Conservation (phyloP, 2,797 vertebrate species). For the Karalla daura region DNA sequence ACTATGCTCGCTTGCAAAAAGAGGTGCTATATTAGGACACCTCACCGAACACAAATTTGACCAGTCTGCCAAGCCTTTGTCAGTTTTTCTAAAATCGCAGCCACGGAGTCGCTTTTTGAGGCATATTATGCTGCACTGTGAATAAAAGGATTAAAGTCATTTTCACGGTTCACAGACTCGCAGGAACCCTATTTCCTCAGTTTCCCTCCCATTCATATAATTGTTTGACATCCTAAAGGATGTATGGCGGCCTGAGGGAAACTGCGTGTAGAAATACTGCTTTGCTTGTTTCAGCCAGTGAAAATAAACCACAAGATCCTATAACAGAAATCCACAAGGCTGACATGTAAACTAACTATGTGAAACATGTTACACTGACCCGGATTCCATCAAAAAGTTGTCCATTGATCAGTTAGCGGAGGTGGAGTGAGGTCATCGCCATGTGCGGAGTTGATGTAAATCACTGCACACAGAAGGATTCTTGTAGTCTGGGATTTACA, state of each 20-base stretch:
- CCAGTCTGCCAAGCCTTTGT: conserved; percentile 1
- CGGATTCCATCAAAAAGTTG: neutral
- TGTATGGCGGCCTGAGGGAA: neutral
- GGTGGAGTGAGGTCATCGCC: too few relatives aligned
- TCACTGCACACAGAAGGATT: too few relatives aligned
- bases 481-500: too few relatives aligned
- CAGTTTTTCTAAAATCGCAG: neutral
- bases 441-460: too few relatives aligned
- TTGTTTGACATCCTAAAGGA: conserved; percentile 19
- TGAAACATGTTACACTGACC: neutral
- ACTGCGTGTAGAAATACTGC: neutral
- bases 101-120: neutral
- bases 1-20: conserved; percentile 27
- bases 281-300: neutral
- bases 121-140: neutral
- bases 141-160: conserved; percentile 11
- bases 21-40: conserved; percentile 26
- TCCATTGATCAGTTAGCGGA: too few relatives aligned
- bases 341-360: neutral
- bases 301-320: neutral
- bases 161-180: conserved; percentile 15
- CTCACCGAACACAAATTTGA: conserved; percentile 21
- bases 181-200: conserved; percentile 16
- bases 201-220: conserved; percentile 17
- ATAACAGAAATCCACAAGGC: neutral